These are phyloP conservation scores for Riparia riparia DNA, from an alignment of 2,113 vertebrate species.

Conservation along the genomic window DNA sequence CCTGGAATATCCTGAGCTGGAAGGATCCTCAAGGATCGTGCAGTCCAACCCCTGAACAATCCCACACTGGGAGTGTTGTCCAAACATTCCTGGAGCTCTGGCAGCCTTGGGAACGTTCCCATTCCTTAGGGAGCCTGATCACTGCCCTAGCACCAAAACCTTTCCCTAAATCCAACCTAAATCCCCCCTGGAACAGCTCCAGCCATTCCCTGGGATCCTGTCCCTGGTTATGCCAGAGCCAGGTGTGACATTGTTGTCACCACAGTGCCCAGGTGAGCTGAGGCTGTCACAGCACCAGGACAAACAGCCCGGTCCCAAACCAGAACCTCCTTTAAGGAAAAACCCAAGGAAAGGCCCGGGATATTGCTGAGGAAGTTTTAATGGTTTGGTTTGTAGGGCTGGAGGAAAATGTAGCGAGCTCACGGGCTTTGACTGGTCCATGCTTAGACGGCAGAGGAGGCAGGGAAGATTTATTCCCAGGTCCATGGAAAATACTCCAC, in stretches of 20 bases:
- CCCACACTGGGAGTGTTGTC: background rate
- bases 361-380: background rate
- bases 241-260: accelerated
- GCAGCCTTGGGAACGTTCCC: background rate
- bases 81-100: background rate
- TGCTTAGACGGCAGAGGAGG: background rate
- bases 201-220: background rate
- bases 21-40: background rate
- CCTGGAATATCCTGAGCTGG: background rate
- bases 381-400: background rate
- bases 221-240: background rate
- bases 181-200: background rate
- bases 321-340: background rate
- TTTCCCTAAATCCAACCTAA: background rate
- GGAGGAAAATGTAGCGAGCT: background rate
- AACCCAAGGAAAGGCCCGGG: accelerated
- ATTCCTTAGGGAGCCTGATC: background rate
- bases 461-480: background rate
- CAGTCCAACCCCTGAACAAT: background rate
- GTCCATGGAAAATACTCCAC: background rate
- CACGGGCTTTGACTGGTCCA: accelerated
- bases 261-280: background rate
- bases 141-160: background rate
- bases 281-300: background rate
- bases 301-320: background rate